A percentile compares a stretch with the other conserved stretches of the same genome.
These are phyloP conservation scores for Tetranychus piercei DNA, from an alignment of 2,888 invertebrate genomes.

Conservation along the genomic window DNA sequence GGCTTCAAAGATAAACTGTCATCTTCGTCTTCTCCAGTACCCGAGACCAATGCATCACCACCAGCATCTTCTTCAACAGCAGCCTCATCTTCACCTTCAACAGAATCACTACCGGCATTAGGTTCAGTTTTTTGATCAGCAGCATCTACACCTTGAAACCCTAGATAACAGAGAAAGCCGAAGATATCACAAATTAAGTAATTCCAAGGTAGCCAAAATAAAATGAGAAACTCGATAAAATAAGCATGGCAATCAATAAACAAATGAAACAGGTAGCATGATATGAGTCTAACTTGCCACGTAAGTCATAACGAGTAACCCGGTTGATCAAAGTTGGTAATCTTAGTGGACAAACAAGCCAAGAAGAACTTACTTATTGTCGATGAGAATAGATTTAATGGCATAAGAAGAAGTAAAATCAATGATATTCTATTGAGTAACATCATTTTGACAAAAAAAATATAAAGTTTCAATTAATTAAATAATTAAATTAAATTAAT, in stretches of 20 bases:
- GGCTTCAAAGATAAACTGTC: constrained; percentile 37
- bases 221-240: neutral
- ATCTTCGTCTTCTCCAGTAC: constrained; percentile 8
- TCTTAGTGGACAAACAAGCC: neutral
- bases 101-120: constrained; percentile 29
- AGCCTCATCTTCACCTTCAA: constrained; percentile 44
- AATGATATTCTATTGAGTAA: constrained; percentile 1
- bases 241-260: neutral
- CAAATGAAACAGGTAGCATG: neutral
- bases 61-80: constrained; percentile 18
- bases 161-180: neutral
- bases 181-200: neutral
- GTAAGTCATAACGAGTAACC: neutral
- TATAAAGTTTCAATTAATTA: neutral
- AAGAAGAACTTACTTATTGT: neutral
- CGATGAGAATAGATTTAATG: neutral
- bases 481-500: neutral
- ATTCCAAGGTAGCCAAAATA: too few relatives aligned
- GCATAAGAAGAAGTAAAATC: neutral
- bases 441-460: neutral
- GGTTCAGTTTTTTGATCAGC: constrained; percentile 30
- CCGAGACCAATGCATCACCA: neutral
- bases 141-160: neutral
- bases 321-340: neutral
- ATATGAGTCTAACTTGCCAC: neutral